These are phyloP conservation scores for Meghimatium bilineatum DNA, from an alignment of 2,888 invertebrate species.

Conservation along the genomic window DNA sequence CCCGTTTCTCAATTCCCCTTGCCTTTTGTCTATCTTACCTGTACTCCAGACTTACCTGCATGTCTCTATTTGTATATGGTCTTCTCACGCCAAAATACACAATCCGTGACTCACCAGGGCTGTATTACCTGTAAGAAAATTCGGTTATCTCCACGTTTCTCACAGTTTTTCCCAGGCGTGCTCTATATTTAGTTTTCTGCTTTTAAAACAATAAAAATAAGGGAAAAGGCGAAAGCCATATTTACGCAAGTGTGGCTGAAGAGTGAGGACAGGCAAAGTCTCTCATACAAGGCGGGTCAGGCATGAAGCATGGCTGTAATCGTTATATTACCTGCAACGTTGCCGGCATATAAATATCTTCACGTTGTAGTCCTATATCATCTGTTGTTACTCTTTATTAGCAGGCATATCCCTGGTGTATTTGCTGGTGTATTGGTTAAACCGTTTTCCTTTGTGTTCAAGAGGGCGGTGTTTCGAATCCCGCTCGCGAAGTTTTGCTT, in stretches of 20 bases:
- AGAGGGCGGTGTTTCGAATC: too few relatives aligned
- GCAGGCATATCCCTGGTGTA: too few relatives aligned
- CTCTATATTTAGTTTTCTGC: not conserved
- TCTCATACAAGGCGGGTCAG: not conserved
- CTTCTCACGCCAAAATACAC: slow-evolving; percentile 11
- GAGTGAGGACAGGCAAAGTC: not conserved
- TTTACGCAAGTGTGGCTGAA: too few relatives aligned
- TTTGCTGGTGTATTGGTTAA: too few relatives aligned
- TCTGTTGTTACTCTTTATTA: too few relatives aligned
- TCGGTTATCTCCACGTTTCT: slow-evolving; percentile 9
- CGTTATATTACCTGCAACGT: too few relatives aligned
- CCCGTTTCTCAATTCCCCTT: not conserved
- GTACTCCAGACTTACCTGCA: not conserved
- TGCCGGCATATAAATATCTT: too few relatives aligned
- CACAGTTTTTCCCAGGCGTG: slow-evolving; percentile 8
- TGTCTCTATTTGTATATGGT: slow-evolving; percentile 3
- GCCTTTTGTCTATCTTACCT: not conserved
- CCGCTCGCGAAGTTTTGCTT: too few relatives aligned
- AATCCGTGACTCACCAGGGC: slow-evolving; percentile 15
- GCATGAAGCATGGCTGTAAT: not conserved
- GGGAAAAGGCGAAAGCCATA: not conserved
- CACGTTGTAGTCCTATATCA: too few relatives aligned
- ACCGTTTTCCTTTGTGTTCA: too few relatives aligned
- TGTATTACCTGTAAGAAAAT: slow-evolving; percentile 7
- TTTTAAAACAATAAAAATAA: slow-evolving; percentile 12